Evolutionary conservation across 2,113 vertebrate species (phyloP).

Genomic region (Puffinus mauretanicus): DNA sequence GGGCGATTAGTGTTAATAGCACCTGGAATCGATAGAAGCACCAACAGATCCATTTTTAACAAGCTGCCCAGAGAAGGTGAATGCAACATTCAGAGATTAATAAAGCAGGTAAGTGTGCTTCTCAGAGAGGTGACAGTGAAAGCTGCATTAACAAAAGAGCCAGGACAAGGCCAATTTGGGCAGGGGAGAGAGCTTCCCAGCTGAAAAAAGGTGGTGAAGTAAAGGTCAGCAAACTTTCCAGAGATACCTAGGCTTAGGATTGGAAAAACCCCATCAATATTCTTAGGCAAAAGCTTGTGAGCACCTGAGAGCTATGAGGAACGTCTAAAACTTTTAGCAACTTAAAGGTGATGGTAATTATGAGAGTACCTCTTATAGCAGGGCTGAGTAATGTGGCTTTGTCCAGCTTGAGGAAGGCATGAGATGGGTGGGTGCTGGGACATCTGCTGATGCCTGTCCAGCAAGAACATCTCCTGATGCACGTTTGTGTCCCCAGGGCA

Average conservation of each 20-base stretch:
- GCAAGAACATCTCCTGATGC: background rate
- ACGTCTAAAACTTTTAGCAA: background rate
- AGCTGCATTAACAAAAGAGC: background rate
- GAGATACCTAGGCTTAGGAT: background rate
- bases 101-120: background rate
- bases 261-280: background rate
- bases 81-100: background rate
- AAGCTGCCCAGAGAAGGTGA: background rate
- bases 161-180: background rate
- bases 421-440: background rate
- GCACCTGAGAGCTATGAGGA: background rate
- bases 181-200: background rate
- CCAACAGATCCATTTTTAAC: conserved; percentile 10
- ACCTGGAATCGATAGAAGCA: background rate
- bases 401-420: background rate
- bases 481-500: background rate
- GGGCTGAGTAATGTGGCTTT: background rate
- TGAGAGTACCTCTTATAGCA: background rate
- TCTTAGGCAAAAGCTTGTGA: background rate
- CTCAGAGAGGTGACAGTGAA: background rate
- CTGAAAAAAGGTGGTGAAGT: background rate
- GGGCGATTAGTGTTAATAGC: background rate
- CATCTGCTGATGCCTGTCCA: background rate
- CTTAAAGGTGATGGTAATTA: background rate
- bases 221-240: background rate